Evolutionary conservation across 2,113 vertebrate genomes (phyloP).

Genomic region (Dolichotis patagonum): DNA sequence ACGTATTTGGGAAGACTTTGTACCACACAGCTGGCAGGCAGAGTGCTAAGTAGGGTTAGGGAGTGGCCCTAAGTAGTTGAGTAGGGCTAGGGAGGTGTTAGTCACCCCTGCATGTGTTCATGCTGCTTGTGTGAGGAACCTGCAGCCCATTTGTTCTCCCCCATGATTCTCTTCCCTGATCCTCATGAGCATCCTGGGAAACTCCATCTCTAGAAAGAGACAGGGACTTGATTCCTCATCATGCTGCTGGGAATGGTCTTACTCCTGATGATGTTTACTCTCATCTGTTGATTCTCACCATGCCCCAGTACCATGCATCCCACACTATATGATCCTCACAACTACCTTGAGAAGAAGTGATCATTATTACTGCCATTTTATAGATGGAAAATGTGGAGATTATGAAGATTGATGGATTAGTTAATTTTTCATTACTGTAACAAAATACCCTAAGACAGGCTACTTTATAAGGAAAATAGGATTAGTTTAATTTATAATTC

Average conservation of each 20-base stretch:
- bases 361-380: neutral
- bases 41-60: neutral
- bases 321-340: too few relatives aligned
- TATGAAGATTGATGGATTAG: neutral
- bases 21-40: too few relatives aligned
- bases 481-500: neutral
- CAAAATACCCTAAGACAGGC: neutral
- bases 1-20: neutral
- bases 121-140: neutral
- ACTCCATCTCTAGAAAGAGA: neutral
- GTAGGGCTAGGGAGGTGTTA: neutral
- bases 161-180: neutral
- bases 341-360: neutral
- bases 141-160: neutral
- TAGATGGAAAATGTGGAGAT: accelerated
- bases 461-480: neutral
- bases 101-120: too few relatives aligned
- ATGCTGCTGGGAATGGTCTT: accelerated
- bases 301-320: accelerated
- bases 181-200: neutral
- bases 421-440: neutral
- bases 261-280: neutral
- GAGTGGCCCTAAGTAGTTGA: too few relatives aligned
- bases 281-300: neutral
- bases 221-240: neutral